A percentile compares a stretch with the other conserved stretches of the same genome.
These are phyloP conservation scores for Nerophis lumbriciformis DNA, from an alignment of 2,113 vertebrate genomes.

Conservation along the genomic window DNA sequence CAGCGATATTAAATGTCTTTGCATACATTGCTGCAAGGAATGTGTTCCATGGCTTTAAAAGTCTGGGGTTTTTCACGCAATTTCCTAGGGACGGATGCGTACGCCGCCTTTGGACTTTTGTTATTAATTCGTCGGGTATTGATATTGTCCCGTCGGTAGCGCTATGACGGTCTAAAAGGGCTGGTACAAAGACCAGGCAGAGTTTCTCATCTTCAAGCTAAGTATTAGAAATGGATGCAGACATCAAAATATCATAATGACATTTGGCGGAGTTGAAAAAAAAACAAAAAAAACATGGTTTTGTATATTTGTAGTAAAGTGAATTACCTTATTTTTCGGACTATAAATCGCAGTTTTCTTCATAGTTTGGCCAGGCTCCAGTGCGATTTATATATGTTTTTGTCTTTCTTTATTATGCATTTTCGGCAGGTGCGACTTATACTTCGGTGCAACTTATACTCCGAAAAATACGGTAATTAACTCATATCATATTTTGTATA, in stretches of 20 bases:
- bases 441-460: too few relatives aligned
- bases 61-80: conserved; percentile 19
- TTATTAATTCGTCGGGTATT: conserved; percentile 43
- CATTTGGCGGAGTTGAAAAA: conserved; percentile 18
- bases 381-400: too few relatives aligned
- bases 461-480: too few relatives aligned
- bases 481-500: too few relatives aligned
- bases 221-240: neutral
- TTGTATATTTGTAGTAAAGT: too few relatives aligned
- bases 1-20: conserved; percentile 60
- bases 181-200: conserved; percentile 14
- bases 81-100: conserved; percentile 31
- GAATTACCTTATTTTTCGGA: too few relatives aligned
- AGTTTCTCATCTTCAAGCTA: conserved; percentile 3
- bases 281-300: too few relatives aligned
- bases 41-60: conserved; percentile 44
- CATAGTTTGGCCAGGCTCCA: too few relatives aligned
- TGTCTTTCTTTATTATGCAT: too few relatives aligned
- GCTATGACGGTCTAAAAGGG: too few relatives aligned
- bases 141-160: conserved; percentile 26
- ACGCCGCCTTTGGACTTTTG: conserved; percentile 28
- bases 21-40: conserved; percentile 60
- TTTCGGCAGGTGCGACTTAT: too few relatives aligned
- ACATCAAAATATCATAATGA: conserved; percentile 5
- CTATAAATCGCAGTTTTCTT: too few relatives aligned